Percentiles rank a stretch among this genome's conserved stretches.
These are phyloP conservation scores for Chromis chromis DNA, from an alignment of 2,797 vertebrate genomes.

Conservation along the genomic window DNA sequence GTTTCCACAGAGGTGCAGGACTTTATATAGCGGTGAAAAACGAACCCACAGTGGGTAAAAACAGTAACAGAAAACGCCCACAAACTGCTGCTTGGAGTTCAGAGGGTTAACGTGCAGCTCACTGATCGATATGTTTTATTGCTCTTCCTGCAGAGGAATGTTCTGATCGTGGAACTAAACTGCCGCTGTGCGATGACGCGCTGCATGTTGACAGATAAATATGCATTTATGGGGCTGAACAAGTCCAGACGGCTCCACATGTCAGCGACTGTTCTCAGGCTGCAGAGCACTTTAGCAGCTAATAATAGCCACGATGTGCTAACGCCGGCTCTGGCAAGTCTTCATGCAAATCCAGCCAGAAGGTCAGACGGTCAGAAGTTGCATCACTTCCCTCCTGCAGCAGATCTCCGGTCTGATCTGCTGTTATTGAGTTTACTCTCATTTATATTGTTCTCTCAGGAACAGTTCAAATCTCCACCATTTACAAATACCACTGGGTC, in stretches of 20 bases:
- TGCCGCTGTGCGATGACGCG: no score
- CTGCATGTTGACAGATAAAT: not conserved
- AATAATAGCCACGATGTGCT: conserved; percentile 9
- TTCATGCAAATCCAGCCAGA: conserved; percentile 24
- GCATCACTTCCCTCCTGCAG: conserved; percentile 44
- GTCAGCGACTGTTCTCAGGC: not conserved
- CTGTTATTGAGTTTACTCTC: conserved; percentile 26
- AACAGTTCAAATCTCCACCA: not conserved
- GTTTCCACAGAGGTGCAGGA: no score
- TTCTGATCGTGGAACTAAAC: no score
- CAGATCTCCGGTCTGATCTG: conserved; percentile 21
- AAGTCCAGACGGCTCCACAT: not conserved
- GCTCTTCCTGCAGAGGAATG: no score
- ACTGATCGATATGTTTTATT: no score
- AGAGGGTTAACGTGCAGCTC: no score
- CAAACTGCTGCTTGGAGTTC: no score
- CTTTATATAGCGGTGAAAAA: no score
- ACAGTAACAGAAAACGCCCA: no score
- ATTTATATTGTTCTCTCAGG: conserved; percentile 26
- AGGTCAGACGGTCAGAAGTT: conserved; percentile 27
- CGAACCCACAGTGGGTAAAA: no score
- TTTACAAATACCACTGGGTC: no score
- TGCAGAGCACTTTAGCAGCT: not conserved
- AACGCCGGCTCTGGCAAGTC: not conserved
- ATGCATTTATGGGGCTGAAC: not conserved